phyloP scores from a whole-genome alignment of 2,797 vertebrate species.

The Lepilemur ruficaudatus region DNA sequence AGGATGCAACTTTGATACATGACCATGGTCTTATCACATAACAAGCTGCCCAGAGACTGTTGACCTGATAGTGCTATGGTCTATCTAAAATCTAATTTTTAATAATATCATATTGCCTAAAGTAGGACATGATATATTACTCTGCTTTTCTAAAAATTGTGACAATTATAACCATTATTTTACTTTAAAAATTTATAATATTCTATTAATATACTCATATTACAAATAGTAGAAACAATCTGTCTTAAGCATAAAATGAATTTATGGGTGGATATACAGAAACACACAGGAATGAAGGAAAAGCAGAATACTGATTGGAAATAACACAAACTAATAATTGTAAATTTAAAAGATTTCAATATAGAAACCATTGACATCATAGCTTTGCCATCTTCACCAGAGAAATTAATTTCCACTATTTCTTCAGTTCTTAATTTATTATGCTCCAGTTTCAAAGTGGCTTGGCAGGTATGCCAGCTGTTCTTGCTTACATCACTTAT shows the following conservation, averaged over 20 bases:
- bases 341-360: not conserved
- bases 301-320: not conserved
- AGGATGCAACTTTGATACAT: not conserved
- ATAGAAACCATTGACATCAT: not conserved
- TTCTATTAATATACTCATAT: not conserved
- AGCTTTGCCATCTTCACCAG: not conserved
- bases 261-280: not conserved
- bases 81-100: not conserved
- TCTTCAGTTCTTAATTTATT: not conserved
- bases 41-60: not conserved
- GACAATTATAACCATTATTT: not conserved
- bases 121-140: not conserved
- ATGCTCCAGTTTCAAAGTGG: not conserved
- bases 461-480: not conserved
- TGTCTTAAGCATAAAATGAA: not conserved
- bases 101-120: not conserved
- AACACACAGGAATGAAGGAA: not conserved
- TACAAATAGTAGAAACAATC: not conserved
- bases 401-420: not conserved
- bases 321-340: not conserved
- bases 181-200: not conserved
- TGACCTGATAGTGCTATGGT: not conserved
- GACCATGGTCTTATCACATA: not conserved
- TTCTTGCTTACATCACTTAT: not conserved
- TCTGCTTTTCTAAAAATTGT: not conserved